Percentiles rank a stretch among this genome's conserved stretches.
Conservation (phyloP, 2,797 vertebrate species). For the Halcyon badia region DNA sequence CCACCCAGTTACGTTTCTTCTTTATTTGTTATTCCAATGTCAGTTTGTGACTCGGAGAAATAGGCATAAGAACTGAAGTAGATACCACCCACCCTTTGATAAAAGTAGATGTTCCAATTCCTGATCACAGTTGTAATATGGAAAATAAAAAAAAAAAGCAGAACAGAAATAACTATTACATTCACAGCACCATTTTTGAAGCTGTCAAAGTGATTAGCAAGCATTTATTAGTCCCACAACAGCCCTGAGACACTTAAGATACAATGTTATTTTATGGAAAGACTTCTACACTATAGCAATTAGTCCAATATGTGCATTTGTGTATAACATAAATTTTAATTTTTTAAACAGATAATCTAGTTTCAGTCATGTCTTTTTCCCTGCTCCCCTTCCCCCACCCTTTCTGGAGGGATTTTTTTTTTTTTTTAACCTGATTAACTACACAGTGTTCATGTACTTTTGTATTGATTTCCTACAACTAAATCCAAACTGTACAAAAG, state of each 20-base stretch:
- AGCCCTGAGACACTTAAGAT: neutral
- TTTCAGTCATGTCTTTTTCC: neutral
- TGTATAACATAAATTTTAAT: neutral
- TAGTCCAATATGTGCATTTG: neutral
- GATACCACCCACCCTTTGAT: conserved; percentile 53
- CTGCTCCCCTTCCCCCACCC: fast-evolving
- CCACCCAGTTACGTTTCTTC: neutral
- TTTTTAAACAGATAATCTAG: neutral
- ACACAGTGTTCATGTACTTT: neutral
- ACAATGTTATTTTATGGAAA: conserved; percentile 9
- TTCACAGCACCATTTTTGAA: conserved; percentile 32
- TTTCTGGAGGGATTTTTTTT: neutral
- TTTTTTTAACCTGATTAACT: neutral
- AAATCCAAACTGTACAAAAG: neutral
- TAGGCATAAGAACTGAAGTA: conserved; percentile 45
- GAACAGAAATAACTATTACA: conserved; percentile 67
- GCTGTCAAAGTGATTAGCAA: conserved; percentile 54
- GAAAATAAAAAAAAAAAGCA: conserved; percentile 39
- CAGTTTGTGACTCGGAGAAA: conserved; percentile 35
- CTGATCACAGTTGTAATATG: conserved; percentile 35
- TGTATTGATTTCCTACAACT: neutral
- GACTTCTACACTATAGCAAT: neutral
- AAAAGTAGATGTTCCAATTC: conserved; percentile 65
- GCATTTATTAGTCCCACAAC: conserved; percentile 47
- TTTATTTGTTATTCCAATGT: conserved; percentile 50